Conservation (phyloP, 2,113 vertebrate genomes). For the Morone chrysops region DNA sequence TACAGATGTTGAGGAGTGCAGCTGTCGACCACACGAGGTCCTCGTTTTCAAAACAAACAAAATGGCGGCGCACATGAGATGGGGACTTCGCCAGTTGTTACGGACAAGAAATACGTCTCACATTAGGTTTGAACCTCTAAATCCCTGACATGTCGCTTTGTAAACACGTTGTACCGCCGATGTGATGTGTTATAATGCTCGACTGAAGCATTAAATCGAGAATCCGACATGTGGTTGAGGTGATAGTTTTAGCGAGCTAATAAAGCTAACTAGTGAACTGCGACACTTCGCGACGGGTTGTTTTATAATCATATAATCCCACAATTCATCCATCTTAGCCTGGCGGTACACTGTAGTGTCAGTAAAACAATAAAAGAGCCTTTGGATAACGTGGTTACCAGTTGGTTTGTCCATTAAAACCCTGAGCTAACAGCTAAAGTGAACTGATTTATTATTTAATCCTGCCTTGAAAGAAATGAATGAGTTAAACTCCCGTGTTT, state of each 20-base stretch:
- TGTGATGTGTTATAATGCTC: neutral
- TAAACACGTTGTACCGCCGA: fast-evolving
- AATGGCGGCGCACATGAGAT: constrained; percentile 82
- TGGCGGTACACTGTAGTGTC: too few species aligned
- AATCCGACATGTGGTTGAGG: fast-evolving
- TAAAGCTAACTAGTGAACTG: constrained; percentile 25
- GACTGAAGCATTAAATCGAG: neutral
- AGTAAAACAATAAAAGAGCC: neutral
- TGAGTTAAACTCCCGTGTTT: neutral
- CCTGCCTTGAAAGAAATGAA: neutral
- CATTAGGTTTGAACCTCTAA: constrained; percentile 62
- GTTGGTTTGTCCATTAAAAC: neutral
- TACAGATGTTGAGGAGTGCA: too few species aligned
- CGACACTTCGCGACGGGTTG: neutral
- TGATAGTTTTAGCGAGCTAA: constrained; percentile 9
- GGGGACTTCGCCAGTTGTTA: constrained; percentile 69
- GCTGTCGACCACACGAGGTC: constrained; percentile 48
- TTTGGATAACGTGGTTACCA: neutral
- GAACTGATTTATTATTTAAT: neutral
- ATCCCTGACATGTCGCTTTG: fast-evolving
- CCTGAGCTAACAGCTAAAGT: neutral
- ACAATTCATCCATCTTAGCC: too few species aligned
- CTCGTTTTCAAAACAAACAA: constrained; percentile 82
- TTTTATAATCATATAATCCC: neutral
- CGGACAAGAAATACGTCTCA: constrained; percentile 46